Evolutionary conservation across 1,140 invertebrate genomes (phyloP), one percentile per base, ranked within the genome.

Genomic region (Nebria ingens): DNA sequence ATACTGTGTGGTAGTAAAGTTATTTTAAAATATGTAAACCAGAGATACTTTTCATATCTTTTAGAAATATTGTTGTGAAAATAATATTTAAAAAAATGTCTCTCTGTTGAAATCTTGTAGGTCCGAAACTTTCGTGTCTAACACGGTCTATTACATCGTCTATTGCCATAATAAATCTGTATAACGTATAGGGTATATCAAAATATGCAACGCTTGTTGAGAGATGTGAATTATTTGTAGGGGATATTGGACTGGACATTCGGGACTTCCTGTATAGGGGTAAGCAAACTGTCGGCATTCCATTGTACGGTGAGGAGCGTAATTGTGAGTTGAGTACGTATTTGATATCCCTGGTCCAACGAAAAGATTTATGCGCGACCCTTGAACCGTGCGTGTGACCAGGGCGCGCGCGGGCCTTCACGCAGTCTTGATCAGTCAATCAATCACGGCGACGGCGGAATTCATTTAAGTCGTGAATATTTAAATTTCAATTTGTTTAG

Each of bases 401-500:
- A 17, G 40, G 9, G 4, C 17, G 40, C 17, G 40, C 40, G 40
- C 40, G 40, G 3, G 9, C 40, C 40, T 45, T 45, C 17, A 45
- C 40, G 40, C 40, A 45, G 15, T 17, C 40, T 17, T 45, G 40
- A 45, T 45, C 40, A 45, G 40, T 45, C 40, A 45, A 45, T 45
- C 40, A 45, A 45, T 45, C 40, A 45, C 40, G 40, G 15, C 6
- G 9, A 3, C 40, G 9, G 40, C 17, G 9, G 6, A 45, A 45
- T 45, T 45, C 40, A 45, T 45, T 45, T 12, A 6, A 45, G 6
- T 12, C 40, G 40, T 45, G 40, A 45, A 45, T 45, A 45, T 45
- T 45, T 45, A 45, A 45, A 45, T 45, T 45, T 45, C 40, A 45
- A 45, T 45, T 45, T 45, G 40, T 45, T 45, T 17, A 45, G 40